These are phyloP conservation scores for Caenorhabditis imperialis DNA, from an alignment of 2,888 invertebrate species.

Conservation along the genomic window DNA sequence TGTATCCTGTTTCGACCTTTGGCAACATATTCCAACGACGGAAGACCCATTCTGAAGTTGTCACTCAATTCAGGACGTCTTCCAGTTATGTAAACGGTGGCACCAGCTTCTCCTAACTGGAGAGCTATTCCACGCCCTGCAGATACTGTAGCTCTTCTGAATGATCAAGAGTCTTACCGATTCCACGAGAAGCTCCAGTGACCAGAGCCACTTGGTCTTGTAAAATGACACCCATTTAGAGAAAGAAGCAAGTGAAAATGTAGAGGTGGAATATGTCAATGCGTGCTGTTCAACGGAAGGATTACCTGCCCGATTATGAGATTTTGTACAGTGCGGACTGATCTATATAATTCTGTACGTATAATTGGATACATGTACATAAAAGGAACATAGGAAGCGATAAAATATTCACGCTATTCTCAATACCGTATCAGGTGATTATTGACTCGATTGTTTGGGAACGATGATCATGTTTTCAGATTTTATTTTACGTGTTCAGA, in stretches of 20 bases:
- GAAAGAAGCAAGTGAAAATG: no score
- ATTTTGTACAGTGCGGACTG: not conserved
- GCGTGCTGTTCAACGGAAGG: no score
- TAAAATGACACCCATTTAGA: constrained; percentile 43
- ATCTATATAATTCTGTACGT: not conserved
- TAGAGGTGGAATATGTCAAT: no score
- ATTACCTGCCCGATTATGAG: no score
- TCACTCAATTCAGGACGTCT: constrained; percentile 52
- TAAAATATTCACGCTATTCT: no score
- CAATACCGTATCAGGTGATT: no score
- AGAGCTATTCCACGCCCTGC: constrained; percentile 64
- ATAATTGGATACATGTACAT: no score
- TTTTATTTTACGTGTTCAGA: no score
- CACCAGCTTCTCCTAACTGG: constrained; percentile 65
- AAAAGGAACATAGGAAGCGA: not conserved
- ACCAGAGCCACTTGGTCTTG: constrained; percentile 67
- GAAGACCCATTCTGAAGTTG: constrained; percentile 49
- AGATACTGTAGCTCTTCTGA: constrained; percentile 75
- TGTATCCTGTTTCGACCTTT: constrained; percentile 62
- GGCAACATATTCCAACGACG: constrained; percentile 70
- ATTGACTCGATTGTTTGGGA: no score
- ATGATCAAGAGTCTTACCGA: constrained; percentile 66
- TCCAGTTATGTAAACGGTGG: constrained; percentile 68
- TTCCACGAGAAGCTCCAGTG: constrained; percentile 70
- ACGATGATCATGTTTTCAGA: no score